Conservation (phyloP, 2,888 invertebrate species). For the Heliconius cydno region DNA sequence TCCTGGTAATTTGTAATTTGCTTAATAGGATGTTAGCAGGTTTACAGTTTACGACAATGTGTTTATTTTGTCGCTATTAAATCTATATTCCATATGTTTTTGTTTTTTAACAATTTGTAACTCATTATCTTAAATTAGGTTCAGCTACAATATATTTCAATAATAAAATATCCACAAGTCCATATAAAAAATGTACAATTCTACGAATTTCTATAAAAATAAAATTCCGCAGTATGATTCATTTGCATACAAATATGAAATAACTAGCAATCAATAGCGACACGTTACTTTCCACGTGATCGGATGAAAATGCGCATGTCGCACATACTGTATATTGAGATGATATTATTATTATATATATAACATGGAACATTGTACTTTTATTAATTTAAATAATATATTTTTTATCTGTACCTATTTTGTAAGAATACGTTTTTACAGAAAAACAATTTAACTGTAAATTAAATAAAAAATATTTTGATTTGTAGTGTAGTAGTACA, state of each 20-base stretch:
- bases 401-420: not conserved
- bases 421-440: not conserved
- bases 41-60: too few species aligned
- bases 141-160: not conserved
- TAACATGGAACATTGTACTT: not conserved
- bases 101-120: not conserved
- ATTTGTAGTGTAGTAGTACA: too few species aligned
- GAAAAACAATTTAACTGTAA: too few species aligned
- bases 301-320: conserved; percentile 34
- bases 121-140: not conserved
- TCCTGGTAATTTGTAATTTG: too few species aligned
- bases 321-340: conserved; percentile 13
- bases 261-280: conserved; percentile 11
- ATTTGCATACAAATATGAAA: conserved; percentile 9
- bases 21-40: too few species aligned
- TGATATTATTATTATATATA: not conserved
- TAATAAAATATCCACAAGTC: not conserved
- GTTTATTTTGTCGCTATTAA: too few species aligned
- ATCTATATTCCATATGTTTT: too few species aligned
- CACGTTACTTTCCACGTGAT: conserved; percentile 38
- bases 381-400: too few species aligned
- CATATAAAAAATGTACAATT: not conserved
- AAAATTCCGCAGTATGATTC: conserved; percentile 5
- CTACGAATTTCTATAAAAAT: not conserved
- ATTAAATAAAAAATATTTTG: too few species aligned